A percentile compares a stretch with the other conserved stretches of the same genome.
phyloP scores from a whole-genome alignment of 1,140 invertebrate species.

The Asobara japonica region DNA sequence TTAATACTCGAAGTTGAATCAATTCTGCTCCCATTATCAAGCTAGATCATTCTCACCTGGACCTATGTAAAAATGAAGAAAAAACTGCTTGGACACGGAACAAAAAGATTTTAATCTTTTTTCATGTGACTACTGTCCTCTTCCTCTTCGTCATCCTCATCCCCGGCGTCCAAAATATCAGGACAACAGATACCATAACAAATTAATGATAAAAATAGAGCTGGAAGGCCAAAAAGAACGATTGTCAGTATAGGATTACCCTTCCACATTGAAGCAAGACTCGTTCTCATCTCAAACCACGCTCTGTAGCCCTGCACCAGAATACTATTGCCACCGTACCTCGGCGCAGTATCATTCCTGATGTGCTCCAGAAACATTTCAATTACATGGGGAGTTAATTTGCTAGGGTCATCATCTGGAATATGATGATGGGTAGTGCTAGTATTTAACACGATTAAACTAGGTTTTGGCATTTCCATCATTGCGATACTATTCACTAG shows the following conservation, averaged over 20 bases:
- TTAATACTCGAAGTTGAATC: no score
- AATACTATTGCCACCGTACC: slow-evolving; percentile 84
- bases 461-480: slow-evolving; percentile 82
- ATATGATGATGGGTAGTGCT: slow-evolving; percentile 90
- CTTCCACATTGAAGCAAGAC: slow-evolving; percentile 85
- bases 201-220: slow-evolving; percentile 92
- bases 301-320: slow-evolving; percentile 77
- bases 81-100: background rate
- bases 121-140: slow-evolving; percentile 57
- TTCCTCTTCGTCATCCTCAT: slow-evolving; percentile 86
- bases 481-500: slow-evolving; percentile 92
- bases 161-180: slow-evolving; percentile 92
- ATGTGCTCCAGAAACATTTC: slow-evolving; percentile 81
- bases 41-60: no score
- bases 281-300: slow-evolving; percentile 80
- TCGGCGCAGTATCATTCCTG: slow-evolving; percentile 77
- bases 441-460: slow-evolving; percentile 89
- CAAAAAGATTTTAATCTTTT: slow-evolving; percentile 60
- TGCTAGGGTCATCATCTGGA: slow-evolving; percentile 82
- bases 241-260: slow-evolving; percentile 90
- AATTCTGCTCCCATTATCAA: no score
- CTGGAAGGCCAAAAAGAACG: slow-evolving; percentile 87
- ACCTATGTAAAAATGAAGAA: background rate
- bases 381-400: slow-evolving; percentile 83
- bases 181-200: slow-evolving; percentile 94